phyloP scores from a whole-genome alignment of 1,140 invertebrate genomes.

The Spodoptera frugiperda region DNA sequence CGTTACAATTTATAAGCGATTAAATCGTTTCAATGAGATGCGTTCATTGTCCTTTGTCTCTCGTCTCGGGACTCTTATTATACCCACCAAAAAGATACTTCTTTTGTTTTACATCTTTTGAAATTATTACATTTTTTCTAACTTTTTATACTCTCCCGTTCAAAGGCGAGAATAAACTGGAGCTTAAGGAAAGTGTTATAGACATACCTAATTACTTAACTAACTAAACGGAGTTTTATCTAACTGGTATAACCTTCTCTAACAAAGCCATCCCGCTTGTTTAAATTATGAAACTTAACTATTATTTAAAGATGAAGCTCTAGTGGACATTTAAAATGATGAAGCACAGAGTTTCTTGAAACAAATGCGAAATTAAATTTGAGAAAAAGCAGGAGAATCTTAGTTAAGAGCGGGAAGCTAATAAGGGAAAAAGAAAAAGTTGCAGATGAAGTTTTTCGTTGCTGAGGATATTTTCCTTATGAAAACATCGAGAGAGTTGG shows the following conservation, averaged over 20 bases:
- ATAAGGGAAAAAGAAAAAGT: constrained; percentile 68
- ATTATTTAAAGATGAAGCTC: constrained; percentile 24
- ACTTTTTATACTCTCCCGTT: neutral
- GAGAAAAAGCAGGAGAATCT: constrained; percentile 63
- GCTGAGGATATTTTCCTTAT: constrained; percentile 69
- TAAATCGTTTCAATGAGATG: constrained; percentile 25
- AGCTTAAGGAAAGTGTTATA: constrained; percentile 7
- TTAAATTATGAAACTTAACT: constrained; percentile 9
- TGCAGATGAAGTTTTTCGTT: constrained; percentile 64
- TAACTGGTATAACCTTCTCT: neutral
- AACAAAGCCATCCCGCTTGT: constrained; percentile 26
- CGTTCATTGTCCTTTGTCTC: constrained; percentile 16
- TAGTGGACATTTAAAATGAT: constrained; percentile 32
- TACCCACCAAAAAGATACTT: constrained; percentile 27
- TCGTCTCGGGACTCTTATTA: constrained; percentile 19
- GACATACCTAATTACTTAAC: constrained; percentile 29
- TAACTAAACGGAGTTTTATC: constrained; percentile 15
- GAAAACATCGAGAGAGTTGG: constrained; percentile 65
- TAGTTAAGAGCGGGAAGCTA: constrained; percentile 67
- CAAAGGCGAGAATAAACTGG: neutral
- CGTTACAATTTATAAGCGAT: constrained; percentile 16
- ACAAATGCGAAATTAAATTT: constrained; percentile 64
- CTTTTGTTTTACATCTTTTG: constrained; percentile 39
- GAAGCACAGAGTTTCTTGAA: constrained; percentile 47
- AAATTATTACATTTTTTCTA: constrained; percentile 12